Base-by-base conservation (phyloP, 2,888 invertebrate species). In the Hemicrepidius hirtus region DNA sequence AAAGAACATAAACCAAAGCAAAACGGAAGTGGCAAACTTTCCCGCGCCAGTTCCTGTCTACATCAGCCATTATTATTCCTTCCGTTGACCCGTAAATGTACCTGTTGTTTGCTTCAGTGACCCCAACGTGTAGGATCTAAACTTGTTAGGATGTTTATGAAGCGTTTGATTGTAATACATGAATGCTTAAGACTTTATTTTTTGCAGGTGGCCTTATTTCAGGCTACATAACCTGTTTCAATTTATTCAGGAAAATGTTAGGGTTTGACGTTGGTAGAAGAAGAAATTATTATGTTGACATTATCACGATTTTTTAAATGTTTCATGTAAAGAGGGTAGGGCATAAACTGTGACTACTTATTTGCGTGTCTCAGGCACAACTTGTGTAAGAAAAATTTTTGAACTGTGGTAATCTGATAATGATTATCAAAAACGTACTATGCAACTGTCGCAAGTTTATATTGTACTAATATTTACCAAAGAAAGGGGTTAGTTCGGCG, bases 41-140 rank as follows among this genome's bases (percentile, higher is more conserved):
- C 68, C 73, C 70, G 75, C 68, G 64, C 68, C 60, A 75, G 75
- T 75, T 73, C 75, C 67, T 69, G 74, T 69, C 71, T 65, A 55
- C 59, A 13, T 41, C 57, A 50, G 18, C 46, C 46, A 70, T 57
- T 59, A 71, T 73, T 74, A 71, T 71, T 69, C 35, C 70, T 60
- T 74, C 64, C 74, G 49, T 28, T 74, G 74, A 74, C 74, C 74
- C 74, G 74, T 71, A 71, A 71, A 74, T 50, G 64, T 66, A 63
- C 68, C 68, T 74, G 64, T 65, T 74, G 59, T 68, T 74, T 71
- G 64, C 71, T 60, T 71, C 35, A 68, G 35, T 68, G 60, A 68
- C 49, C 59, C 64, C 57, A 68, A 28, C 49, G 35, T 68, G 20
- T 28, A 53, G n/a, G 9, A n/a, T 24, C 24, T 37, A 57, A 37